phyloP scores from a whole-genome alignment of 2,888 invertebrate species.

The Ditylenchus weischeri region DNA sequence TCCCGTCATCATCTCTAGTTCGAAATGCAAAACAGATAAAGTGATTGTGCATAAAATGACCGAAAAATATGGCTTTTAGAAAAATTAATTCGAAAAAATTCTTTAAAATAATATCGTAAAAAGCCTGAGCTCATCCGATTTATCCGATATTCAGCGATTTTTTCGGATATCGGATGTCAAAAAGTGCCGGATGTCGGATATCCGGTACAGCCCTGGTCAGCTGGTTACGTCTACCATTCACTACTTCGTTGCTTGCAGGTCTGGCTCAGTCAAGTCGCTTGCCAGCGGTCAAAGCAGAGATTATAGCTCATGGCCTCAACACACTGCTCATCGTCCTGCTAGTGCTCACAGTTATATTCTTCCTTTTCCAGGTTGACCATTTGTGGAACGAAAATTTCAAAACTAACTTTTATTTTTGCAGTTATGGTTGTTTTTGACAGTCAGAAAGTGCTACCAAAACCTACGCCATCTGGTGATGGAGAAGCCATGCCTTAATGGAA shows the following conservation, averaged over 20 bases:
- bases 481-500: conserved; percentile 4
- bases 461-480: not conserved
- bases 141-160: no score
- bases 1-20: no score
- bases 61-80: no score
- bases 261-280: conserved; percentile 5
- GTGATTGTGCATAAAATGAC: no score
- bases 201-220: no score
- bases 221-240: not conserved
- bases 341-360: not conserved
- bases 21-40: no score
- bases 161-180: no score
- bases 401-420: not conserved
- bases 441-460: conserved; percentile 1
- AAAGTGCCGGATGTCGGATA: no score
- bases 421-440: not conserved
- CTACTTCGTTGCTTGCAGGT: not conserved
- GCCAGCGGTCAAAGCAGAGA: not conserved
- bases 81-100: no score
- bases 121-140: no score
- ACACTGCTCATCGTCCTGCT: conserved; percentile 13
- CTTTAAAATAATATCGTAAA: no score
- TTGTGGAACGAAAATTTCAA: no score
- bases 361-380: conserved; percentile 7
- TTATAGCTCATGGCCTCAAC: conserved; percentile 11